phyloP scores from a whole-genome alignment of 1,140 invertebrate genomes.

The Thaumetopoea pityocampa region DNA sequence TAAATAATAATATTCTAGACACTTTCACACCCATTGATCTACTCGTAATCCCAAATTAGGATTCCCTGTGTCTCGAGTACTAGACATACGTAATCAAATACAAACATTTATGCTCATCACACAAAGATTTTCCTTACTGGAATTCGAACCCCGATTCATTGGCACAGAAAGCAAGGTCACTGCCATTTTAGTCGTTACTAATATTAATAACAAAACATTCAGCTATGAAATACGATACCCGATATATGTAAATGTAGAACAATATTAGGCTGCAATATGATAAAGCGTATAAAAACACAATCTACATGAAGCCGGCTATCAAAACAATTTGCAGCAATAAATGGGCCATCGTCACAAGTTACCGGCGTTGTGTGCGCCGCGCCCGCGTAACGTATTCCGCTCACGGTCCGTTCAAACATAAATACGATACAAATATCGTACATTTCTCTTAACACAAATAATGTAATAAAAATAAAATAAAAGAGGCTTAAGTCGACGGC shows the following conservation, averaged over 20 bases:
- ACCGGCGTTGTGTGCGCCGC: not conserved
- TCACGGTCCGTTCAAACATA: not conserved
- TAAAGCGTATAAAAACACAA: not conserved
- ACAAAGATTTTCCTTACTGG: no score
- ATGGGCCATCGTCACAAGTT: slow-evolving; percentile 5
- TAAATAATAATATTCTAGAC: no score
- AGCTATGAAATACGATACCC: slow-evolving; percentile 1
- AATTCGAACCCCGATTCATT: no score
- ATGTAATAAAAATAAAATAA: slow-evolving; percentile 3
- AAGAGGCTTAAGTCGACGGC: not conserved
- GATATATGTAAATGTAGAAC: not conserved
- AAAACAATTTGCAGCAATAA: slow-evolving; percentile 6
- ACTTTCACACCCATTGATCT: no score
- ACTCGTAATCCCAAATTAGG: no score
- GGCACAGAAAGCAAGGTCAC: no score
- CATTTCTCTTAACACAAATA: not conserved
- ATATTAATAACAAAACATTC: not conserved
- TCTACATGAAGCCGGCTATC: slow-evolving; percentile 5
- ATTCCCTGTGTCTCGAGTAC: no score
- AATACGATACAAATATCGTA: slow-evolving; percentile 5
- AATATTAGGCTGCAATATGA: not conserved
- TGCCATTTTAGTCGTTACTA: no score
- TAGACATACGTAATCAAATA: no score
- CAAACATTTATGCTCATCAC: no score
- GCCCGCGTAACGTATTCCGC: slow-evolving; percentile 4